Evolutionary conservation across 1,140 invertebrate genomes (phyloP), one percentile per base, ranked within the genome.

Genomic region (Stegodyphus dumicola): DNA sequence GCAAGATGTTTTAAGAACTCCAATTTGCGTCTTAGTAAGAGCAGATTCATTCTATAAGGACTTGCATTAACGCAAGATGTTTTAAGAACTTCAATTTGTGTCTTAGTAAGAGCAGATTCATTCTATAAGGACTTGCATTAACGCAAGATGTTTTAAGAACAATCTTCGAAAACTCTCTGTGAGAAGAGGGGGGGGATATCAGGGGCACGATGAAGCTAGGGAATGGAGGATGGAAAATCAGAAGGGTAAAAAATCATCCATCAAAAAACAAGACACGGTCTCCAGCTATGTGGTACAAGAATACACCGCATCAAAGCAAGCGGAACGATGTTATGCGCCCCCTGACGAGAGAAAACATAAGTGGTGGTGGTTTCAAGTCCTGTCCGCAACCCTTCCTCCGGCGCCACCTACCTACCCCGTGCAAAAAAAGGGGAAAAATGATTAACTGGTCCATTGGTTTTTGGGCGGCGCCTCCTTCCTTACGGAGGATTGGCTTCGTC

Each of bases 391-490:
- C 77, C 77, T 69, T 78, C 65, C 65, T 33, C 6, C 56, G 6
- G 9, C n/a, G 15, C 52, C 10, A 49, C 66, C 33, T 33, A 52
- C 65, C 48, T 17, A 60, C 17, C 53, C 17, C n/a, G 48, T 66
- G 67, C n/a, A 65, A 66, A 65, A 77, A 77, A 65, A n/a, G 10
- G 33, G 33, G 33, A 10, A 71, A 73, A 71, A 71, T 80, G 78
- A 80, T 80, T 80, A 80, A 80, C 78, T 64, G 78, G 78, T 73
- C 69, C 69, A 80, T 80, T 64, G 78, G 78, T 80, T 80, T 80
- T 71, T 49, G 78, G 78, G 78, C 78, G 69, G 67, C 60, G 53
- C 69, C 65, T 67, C 33, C 66, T 64, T 52, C n/a, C 48, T 53
- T 33, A 77, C n/a, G 17, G 33, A 49, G 76, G 76, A 52, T 77